Evolutionary conservation across 2,888 invertebrate species (phyloP).

Genomic region (Cosmia pyralina): DNA sequence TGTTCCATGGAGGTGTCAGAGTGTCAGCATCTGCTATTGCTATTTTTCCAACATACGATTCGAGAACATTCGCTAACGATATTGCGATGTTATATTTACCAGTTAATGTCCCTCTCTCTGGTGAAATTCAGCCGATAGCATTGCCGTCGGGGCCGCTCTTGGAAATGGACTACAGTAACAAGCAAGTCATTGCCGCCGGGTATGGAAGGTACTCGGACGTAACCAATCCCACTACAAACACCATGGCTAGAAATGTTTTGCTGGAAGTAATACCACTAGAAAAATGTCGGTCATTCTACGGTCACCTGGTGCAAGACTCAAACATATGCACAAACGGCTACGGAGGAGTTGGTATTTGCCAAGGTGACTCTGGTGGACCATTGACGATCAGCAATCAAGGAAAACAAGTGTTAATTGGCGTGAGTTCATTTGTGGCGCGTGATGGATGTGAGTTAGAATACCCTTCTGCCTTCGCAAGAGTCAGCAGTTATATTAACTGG

Average conservation of each 20-base stretch:
- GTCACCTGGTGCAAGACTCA: conserved; percentile 73
- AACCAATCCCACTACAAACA: conserved; percentile 73
- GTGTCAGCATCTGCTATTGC: conserved; percentile 69
- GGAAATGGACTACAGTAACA: conserved; percentile 70
- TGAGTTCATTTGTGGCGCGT: conserved; percentile 82
- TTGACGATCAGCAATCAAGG: conserved; percentile 73
- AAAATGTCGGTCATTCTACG: conserved; percentile 74
- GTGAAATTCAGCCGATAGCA: conserved; percentile 73
- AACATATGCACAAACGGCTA: conserved; percentile 81
- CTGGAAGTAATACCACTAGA: conserved; percentile 75
- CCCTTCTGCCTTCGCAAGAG: conserved; percentile 81
- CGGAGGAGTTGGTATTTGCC: conserved; percentile 82
- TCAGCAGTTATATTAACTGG: conserved; percentile 77
- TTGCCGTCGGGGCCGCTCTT: conserved; percentile 72
- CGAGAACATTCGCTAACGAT: conserved; percentile 79
- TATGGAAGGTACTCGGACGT: conserved; percentile 81
- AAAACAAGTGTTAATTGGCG: conserved; percentile 76
- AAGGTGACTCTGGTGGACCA: conserved; percentile 83
- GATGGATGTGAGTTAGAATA: conserved; percentile 80
- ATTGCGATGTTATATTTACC: conserved; percentile 80
- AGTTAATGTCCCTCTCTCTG: conserved; percentile 67
- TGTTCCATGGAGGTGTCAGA: conserved; percentile 81
- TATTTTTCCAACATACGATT: conserved; percentile 75
- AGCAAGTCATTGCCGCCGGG: conserved; percentile 76
- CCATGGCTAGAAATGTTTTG: conserved; percentile 77